phyloP scores from a whole-genome alignment of 2,797 vertebrate species.

The Bucorvus abyssinicus region DNA sequence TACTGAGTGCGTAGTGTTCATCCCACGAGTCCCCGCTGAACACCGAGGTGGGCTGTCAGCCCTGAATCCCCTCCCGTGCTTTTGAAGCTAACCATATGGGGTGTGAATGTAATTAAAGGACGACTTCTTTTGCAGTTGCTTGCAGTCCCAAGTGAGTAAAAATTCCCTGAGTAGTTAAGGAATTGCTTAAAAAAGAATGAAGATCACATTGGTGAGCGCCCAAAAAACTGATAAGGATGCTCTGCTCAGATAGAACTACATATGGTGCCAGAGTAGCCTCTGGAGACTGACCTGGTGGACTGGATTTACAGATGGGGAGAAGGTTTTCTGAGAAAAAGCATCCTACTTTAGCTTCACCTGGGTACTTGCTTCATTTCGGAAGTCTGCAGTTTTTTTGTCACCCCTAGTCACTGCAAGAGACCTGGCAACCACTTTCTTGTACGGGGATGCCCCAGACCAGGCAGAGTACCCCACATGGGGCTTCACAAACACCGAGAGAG shows the following conservation, averaged over 20 bases:
- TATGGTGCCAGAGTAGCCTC: neutral
- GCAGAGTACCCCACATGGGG: accelerated
- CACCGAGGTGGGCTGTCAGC: neutral
- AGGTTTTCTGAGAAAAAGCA: neutral
- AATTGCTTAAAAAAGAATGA: neutral
- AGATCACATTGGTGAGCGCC: neutral
- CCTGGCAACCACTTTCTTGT: neutral
- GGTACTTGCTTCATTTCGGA: neutral
- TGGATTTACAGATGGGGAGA: neutral
- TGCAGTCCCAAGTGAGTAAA: neutral
- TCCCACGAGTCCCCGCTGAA: neutral
- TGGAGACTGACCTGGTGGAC: neutral
- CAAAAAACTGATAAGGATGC: neutral
- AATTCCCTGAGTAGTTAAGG: neutral
- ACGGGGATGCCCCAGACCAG: neutral
- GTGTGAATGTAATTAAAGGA: neutral
- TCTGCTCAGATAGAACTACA: neutral
- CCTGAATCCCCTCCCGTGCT: neutral
- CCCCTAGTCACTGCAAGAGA: neutral
- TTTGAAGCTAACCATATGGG: neutral
- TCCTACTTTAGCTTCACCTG: neutral
- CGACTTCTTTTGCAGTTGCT: neutral
- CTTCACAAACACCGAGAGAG: neutral
- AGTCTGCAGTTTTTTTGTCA: neutral
- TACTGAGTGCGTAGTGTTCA: neutral